These are phyloP conservation scores for Bufo gargarizans DNA, from an alignment of 2,113 vertebrate genomes.

Conservation along the genomic window DNA sequence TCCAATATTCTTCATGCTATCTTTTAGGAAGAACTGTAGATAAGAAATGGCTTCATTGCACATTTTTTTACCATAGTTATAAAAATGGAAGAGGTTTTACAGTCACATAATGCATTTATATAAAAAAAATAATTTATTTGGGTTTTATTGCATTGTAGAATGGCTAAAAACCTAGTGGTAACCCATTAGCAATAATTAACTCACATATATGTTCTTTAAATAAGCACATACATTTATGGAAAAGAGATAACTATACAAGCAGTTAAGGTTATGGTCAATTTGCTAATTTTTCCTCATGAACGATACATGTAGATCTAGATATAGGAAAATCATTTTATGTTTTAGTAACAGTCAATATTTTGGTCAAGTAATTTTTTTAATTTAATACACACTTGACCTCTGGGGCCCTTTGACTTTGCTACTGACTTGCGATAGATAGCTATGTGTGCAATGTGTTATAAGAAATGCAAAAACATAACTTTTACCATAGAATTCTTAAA, in stretches of 20 bases:
- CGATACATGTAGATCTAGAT: too few species aligned
- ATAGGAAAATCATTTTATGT: background rate
- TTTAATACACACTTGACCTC: background rate
- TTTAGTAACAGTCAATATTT: slow-evolving; percentile 5
- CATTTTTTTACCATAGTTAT: slow-evolving; percentile 50
- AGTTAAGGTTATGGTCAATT: slow-evolving; percentile 39
- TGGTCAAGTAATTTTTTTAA: background rate
- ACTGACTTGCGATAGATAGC: background rate
- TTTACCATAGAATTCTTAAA: too few species aligned
- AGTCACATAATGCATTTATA: slow-evolving; percentile 50
- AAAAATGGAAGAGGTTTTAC: slow-evolving; percentile 48
- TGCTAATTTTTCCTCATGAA: slow-evolving; percentile 32
- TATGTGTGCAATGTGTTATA: background rate
- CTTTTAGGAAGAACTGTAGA: background rate
- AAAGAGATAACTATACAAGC: slow-evolving; percentile 37
- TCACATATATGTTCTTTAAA: slow-evolving; percentile 48
- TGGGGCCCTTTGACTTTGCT: background rate
- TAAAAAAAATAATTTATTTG: slow-evolving; percentile 52
- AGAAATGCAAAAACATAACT: too few species aligned
- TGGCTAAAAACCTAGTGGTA: slow-evolving; percentile 50
- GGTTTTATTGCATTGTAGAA: slow-evolving; percentile 30
- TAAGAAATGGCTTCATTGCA: slow-evolving; percentile 20
- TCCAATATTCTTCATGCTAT: slow-evolving; percentile 12
- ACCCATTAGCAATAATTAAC: slow-evolving; percentile 57
- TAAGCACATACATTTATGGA: slow-evolving; percentile 32